Conservation (phyloP, 2,888 invertebrate species). For the Timema podura region DNA sequence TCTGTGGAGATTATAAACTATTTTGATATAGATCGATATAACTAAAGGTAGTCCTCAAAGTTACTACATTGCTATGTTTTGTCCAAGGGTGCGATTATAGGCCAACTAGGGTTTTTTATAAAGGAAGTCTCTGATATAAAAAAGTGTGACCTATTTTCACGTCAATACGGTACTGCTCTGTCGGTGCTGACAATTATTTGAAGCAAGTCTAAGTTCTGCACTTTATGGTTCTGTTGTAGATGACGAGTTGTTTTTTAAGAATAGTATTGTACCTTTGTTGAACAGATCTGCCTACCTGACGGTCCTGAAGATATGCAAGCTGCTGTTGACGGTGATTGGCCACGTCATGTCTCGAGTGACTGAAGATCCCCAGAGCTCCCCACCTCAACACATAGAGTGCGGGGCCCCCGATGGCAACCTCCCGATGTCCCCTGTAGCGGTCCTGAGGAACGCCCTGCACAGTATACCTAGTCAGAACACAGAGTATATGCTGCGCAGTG, state of each 20-base stretch:
- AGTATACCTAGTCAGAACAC: slow-evolving; percentile 78
- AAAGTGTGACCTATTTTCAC: no score
- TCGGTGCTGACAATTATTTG: no score
- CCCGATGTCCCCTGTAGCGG: slow-evolving; percentile 47
- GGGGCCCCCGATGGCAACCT: slow-evolving; percentile 24
- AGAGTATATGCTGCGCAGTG: slow-evolving; percentile 79
- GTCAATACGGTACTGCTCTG: no score
- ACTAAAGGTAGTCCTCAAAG: no score
- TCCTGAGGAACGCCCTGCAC: slow-evolving; percentile 77
- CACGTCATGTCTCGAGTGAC: slow-evolving; percentile 62
- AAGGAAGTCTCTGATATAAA: no score
- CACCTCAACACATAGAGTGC: slow-evolving; percentile 42
- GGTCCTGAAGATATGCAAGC: slow-evolving; percentile 81
- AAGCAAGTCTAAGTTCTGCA: no score
- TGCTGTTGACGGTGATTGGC: slow-evolving; percentile 82
- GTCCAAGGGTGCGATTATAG: no score
- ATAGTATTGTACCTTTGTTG: slow-evolving; percentile 8
- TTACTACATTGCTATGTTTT: no score
- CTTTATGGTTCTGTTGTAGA: background rate
- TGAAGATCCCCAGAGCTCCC: slow-evolving; percentile 51
- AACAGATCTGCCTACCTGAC: slow-evolving; percentile 79
- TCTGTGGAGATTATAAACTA: no score
- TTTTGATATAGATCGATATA: no score
- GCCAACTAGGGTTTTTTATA: no score
- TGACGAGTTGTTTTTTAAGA: background rate